phyloP scores from a whole-genome alignment of 2,113 vertebrate species.

The Crotalus viridis region DNA sequence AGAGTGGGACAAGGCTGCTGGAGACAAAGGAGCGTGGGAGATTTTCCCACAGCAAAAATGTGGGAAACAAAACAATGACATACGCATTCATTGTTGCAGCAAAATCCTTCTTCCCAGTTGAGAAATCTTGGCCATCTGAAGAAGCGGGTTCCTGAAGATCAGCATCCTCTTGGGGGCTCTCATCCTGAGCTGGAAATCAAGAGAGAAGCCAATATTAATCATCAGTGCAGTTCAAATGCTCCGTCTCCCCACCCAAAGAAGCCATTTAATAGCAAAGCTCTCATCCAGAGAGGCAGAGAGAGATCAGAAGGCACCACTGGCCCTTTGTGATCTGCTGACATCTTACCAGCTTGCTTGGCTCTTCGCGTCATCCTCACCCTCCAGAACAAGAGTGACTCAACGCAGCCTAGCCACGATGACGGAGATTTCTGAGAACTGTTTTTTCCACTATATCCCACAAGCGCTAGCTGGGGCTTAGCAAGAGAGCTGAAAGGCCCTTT shows the following conservation, averaged over 20 bases:
- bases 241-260: not conserved
- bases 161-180: constrained; percentile 19
- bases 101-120: constrained; percentile 73
- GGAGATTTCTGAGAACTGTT: not conserved
- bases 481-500: not conserved
- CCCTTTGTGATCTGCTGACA: not conserved
- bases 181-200: not conserved
- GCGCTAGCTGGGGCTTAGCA: not conserved
- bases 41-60: accelerated
- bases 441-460: not conserved
- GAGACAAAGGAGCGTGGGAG: not conserved
- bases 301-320: not conserved
- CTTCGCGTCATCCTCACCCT: not conserved
- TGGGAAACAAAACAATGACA: not conserved
- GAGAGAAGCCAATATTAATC: not conserved
- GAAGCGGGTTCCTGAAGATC: constrained; percentile 70
- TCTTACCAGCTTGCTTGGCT: not conserved
- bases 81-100: constrained; percentile 66
- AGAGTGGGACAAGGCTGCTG: not conserved
- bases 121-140: constrained; percentile 77
- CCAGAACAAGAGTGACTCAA: not conserved
- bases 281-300: not conserved
- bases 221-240: not conserved
- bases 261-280: not conserved
- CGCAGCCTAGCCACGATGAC: not conserved